A percentile compares a stretch with the other conserved stretches of the same genome.
Evolutionary conservation across 2,888 invertebrate genomes (phyloP).

Genomic region (Andrena haemorrhoa): DNA sequence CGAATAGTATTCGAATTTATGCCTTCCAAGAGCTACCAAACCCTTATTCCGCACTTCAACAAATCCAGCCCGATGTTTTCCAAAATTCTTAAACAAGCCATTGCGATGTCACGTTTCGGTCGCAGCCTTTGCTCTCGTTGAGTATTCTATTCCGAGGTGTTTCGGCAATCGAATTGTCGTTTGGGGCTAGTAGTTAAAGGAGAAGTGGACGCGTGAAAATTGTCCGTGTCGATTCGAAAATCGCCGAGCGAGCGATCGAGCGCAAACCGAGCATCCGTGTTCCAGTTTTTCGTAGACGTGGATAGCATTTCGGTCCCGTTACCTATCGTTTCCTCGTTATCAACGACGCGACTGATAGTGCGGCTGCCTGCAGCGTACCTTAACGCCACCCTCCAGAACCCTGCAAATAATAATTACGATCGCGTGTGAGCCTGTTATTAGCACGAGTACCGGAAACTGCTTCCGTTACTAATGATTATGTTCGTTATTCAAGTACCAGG

Average conservation of each 20-base stretch:
- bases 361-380: conserved; percentile 35
- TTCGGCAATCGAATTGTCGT: too few species aligned
- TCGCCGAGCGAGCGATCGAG: background rate
- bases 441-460: conserved; percentile 71
- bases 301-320: background rate
- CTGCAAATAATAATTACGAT: conserved; percentile 78
- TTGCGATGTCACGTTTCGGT: too few species aligned
- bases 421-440: conserved; percentile 76
- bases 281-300: conserved; percentile 16
- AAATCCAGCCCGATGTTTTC: too few species aligned
- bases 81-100: too few species aligned
- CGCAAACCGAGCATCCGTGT: background rate
- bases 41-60: too few species aligned
- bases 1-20: too few species aligned
- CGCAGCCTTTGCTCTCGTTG: too few species aligned
- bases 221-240: background rate
- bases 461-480: conserved; percentile 77
- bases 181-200: too few species aligned
- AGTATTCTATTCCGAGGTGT: too few species aligned
- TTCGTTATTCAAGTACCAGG: conserved; percentile 73
- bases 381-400: conserved; percentile 56
- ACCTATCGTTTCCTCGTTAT: conserved; percentile 44
- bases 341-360: conserved; percentile 47
- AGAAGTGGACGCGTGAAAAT: background rate
- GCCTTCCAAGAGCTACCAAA: too few species aligned